Evolutionary conservation across 2,797 vertebrate genomes (phyloP).

Genomic region (Mormyrops boulengeri): DNA sequence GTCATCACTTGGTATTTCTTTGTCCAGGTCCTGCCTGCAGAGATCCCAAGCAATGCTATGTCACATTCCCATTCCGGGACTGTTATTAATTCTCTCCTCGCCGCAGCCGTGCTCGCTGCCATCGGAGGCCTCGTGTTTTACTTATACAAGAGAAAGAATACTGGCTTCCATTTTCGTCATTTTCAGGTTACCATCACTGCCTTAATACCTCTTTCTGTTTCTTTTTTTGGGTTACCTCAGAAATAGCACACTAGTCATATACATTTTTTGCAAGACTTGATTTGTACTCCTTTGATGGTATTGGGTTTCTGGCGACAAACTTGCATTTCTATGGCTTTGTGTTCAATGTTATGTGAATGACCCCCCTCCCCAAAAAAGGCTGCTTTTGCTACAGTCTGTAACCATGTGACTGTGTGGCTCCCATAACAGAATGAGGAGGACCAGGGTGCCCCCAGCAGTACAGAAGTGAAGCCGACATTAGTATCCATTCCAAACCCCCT

Average conservation of each 20-base stretch:
- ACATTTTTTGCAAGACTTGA: background rate
- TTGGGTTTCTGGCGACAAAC: background rate
- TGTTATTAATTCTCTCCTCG: slow-evolving; percentile 42
- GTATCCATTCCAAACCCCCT: slow-evolving; percentile 81
- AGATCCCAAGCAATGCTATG: background rate
- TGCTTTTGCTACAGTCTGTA: background rate
- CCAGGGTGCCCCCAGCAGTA: slow-evolving; percentile 56
- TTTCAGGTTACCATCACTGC: slow-evolving; percentile 60
- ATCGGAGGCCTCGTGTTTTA: slow-evolving; percentile 56
- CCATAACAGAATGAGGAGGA: slow-evolving; percentile 39
- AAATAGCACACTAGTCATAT: background rate
- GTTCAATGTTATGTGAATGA: background rate
- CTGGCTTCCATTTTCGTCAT: slow-evolving; percentile 70
- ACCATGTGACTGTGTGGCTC: background rate
- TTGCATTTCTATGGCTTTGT: background rate
- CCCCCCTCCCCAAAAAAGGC: background rate
- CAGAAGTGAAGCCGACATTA: slow-evolving; percentile 56
- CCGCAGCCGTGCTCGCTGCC: slow-evolving; percentile 44
- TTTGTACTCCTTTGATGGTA: background rate
- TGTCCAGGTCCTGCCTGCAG: slow-evolving; percentile 19
- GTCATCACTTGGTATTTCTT: slow-evolving; percentile 1
- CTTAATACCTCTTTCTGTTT: background rate
- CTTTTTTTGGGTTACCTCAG: background rate
- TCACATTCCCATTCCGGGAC: slow-evolving; percentile 28
- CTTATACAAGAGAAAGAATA: slow-evolving; percentile 59